phyloP scores from a whole-genome alignment of 2,113 vertebrate species.

The Pitta sordida region DNA sequence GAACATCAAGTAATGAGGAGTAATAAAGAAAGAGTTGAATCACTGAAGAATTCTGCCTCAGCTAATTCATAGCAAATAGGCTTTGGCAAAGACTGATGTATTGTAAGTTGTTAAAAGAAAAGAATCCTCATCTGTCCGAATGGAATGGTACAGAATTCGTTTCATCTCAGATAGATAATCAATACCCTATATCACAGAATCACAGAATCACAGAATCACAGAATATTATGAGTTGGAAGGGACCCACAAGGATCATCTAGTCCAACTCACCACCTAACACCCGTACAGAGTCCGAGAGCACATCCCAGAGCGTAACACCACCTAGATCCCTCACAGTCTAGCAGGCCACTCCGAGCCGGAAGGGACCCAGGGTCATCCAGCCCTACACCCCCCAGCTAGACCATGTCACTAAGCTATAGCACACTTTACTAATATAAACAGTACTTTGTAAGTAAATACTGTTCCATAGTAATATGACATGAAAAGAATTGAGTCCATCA shows the following conservation, averaged over 20 bases:
- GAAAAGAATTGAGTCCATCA: too few relatives aligned
- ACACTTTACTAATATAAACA: neutral
- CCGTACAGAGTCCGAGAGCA: too few relatives aligned
- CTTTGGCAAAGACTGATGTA: constrained; percentile 40
- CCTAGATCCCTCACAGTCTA: too few relatives aligned
- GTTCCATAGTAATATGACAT: neutral
- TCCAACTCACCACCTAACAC: too few relatives aligned
- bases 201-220: too few relatives aligned
- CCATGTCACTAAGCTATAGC: too few relatives aligned
- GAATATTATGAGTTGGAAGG: too few relatives aligned
- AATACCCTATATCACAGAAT: neutral
- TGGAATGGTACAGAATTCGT: neutral
- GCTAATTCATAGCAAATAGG: constrained; percentile 48
- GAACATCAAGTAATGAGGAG: constrained; percentile 71
- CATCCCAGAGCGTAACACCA: too few relatives aligned
- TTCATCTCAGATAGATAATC: neutral
- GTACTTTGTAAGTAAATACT: neutral
- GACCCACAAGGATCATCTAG: too few relatives aligned
- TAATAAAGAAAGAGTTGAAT: constrained; percentile 64
- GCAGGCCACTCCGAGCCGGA: too few relatives aligned
- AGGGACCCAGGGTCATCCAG: too few relatives aligned
- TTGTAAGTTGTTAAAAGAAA: neutral
- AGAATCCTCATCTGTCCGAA: neutral
- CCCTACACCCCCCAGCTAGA: too few relatives aligned
- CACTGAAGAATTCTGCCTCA: constrained; percentile 47